A percentile compares a stretch with the other conserved stretches of the same genome.
Evolutionary conservation across 2,888 invertebrate genomes (phyloP).

Genomic region (Bruchidius siliquastri): DNA sequence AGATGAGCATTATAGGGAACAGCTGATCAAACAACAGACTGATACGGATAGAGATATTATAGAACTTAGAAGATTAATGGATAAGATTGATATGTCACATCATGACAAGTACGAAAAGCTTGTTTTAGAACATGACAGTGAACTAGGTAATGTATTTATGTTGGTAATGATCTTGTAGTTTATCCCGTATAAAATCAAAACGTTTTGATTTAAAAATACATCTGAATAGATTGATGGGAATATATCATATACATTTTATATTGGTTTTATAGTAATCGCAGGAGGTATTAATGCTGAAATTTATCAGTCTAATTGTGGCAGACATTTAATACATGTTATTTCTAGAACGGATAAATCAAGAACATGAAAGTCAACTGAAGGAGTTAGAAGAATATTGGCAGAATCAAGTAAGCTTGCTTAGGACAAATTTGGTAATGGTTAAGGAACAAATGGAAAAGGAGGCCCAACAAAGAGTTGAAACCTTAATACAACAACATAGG

Average conservation of each 20-base stretch:
- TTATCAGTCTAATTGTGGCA: no score
- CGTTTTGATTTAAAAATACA: no score
- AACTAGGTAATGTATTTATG: constrained; percentile 54
- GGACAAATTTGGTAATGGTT: constrained; percentile 46
- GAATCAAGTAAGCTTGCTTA: constrained; percentile 44
- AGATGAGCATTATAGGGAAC: constrained; percentile 52
- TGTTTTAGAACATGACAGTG: constrained; percentile 59
- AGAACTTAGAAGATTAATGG: constrained; percentile 65
- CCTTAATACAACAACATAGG: constrained; percentile 55
- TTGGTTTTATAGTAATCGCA: no score
- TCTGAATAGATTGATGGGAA: no score
- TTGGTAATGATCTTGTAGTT: no score
- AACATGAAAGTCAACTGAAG: constrained; percentile 43
- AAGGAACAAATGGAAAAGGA: constrained; percentile 51
- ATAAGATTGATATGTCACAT: constrained; percentile 70
- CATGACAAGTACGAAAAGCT: constrained; percentile 68
- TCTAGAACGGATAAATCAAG: constrained; percentile 44
- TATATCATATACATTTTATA: no score
- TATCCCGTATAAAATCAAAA: no score
- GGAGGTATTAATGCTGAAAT: no score
- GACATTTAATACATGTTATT: not conserved
- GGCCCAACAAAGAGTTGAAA: constrained; percentile 45
- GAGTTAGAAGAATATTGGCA: constrained; percentile 46
- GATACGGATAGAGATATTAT: constrained; percentile 65
- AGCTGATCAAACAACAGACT: constrained; percentile 58